Base-by-base conservation (phyloP, 2,113 vertebrate species). In the Plotosus lineatus region DNA sequence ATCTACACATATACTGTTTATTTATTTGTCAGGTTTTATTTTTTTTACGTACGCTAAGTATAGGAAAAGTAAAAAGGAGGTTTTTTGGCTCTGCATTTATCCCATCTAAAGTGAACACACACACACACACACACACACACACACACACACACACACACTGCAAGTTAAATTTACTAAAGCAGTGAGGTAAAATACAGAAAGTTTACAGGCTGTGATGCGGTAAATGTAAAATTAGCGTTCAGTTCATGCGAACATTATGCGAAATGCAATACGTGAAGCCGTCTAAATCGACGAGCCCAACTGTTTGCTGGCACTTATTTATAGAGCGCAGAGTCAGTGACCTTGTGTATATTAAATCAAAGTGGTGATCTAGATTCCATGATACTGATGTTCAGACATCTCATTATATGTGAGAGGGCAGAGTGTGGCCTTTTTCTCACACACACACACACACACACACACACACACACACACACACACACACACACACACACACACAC, bases 291-390 rank as follows among this genome's bases (percentile, higher is more conserved):
- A 26, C n/a, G 6, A 44, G 40, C 21, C 36, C 23, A 23, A 60
- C 56, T 63, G 38, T 68, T 68, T 21, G 19, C 33, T 65, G 23
- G 63, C 21, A 46, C 23, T 42, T 72, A 72, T 72, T 50, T 72
- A 50, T 72, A 50, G 44, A 17, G 33, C 1, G 6, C 26, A 17
- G n/a, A 28, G 26, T 69, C 66, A 46, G 40, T 71, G 66, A 28
- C 66, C 66, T 46, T 69, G 38, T 69, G 66, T 46, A 46, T 42
- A 46, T 69, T 11, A 46, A 46, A 46, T 26, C 4, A 14, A 28
- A 28, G 14, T 3, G 28, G 23, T 68, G 9, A 0, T 68, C 38
- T 14, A 42, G 23, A 68, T 42, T 44, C 3, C 23, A 69, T 28
- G n/a, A 17, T 28, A 28, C 11, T 46, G n/a, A 50, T 33, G 44